A percentile compares a stretch with the other conserved stretches of the same genome.
Evolutionary conservation across 2,797 vertebrate species (phyloP).

Genomic region (Adrianichthys oophorus): DNA sequence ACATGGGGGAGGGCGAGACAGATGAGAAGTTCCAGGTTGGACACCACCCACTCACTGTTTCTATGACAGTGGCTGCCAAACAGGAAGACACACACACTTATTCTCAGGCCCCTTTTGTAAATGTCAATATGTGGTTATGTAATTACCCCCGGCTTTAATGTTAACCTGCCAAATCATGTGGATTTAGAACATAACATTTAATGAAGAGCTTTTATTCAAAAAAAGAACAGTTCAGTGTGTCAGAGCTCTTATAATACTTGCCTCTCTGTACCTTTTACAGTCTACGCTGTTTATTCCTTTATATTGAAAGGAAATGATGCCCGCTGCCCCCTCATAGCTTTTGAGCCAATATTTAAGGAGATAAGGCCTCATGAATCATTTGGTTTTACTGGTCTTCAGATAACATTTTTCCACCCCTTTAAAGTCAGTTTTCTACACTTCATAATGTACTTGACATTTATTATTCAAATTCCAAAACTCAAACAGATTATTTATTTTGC

Average conservation of each 20-base stretch:
- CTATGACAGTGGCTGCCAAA: slow-evolving; percentile 62
- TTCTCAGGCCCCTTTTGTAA: slow-evolving; percentile 34
- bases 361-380: slow-evolving; percentile 16
- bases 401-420: slow-evolving; percentile 1
- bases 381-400: slow-evolving; percentile 19
- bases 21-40: slow-evolving; percentile 97
- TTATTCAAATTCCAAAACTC: slow-evolving; percentile 6
- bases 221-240: slow-evolving; percentile 7
- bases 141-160: slow-evolving; percentile 46
- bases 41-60: slow-evolving; percentile 52
- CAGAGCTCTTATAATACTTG: slow-evolving; percentile 10
- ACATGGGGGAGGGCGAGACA: slow-evolving; percentile 96
- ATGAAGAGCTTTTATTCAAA: slow-evolving; percentile 16
- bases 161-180: slow-evolving; percentile 32
- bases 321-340: slow-evolving; percentile 11
- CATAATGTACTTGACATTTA: slow-evolving; percentile 6
- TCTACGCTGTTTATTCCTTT: slow-evolving; percentile 20
- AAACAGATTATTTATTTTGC: background rate
- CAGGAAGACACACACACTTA: slow-evolving; percentile 61
- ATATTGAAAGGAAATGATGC: slow-evolving; percentile 10
- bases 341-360: slow-evolving; percentile 8
- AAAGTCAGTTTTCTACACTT: slow-evolving; percentile 1
- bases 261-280: slow-evolving; percentile 3
- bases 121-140: slow-evolving; percentile 39
- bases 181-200: slow-evolving; percentile 17